Evolutionary conservation across 1,140 invertebrate genomes (phyloP).

Genomic region (Drosophila pallidifrons): DNA sequence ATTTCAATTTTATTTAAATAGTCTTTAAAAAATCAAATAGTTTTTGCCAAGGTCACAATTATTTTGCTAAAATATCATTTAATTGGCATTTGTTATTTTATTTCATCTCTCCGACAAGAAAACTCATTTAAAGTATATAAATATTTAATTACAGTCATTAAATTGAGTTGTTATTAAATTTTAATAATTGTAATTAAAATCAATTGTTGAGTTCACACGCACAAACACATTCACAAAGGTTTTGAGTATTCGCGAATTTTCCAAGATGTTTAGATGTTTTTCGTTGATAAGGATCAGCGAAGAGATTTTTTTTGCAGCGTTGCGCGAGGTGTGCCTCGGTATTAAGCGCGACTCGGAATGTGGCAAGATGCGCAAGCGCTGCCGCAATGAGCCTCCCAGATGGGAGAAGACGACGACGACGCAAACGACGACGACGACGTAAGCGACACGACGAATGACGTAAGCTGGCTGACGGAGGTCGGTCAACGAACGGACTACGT

Average conservation of each 20-base stretch:
- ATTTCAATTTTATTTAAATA: not conserved
- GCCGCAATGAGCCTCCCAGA: slow-evolving; percentile 58
- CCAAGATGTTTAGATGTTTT: slow-evolving; percentile 8
- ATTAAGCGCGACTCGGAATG: slow-evolving; percentile 79
- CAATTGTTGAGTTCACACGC: slow-evolving; percentile 15
- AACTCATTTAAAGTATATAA: not conserved
- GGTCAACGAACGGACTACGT: slow-evolving; percentile 75
- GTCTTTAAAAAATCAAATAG: not conserved
- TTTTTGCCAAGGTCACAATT: not conserved
- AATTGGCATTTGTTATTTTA: not conserved
- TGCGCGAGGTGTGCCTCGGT: slow-evolving; percentile 74
- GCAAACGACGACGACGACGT: slow-evolving; percentile 51
- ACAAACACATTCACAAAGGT: slow-evolving; percentile 19
- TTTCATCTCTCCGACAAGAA: not conserved
- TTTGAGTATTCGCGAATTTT: slow-evolving; percentile 22
- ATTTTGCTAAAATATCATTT: not conserved
- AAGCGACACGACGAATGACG: slow-evolving; percentile 23
- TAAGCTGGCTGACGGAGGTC: slow-evolving; percentile 41
- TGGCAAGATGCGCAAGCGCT: slow-evolving; percentile 67
- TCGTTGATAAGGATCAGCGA: slow-evolving; percentile 13
- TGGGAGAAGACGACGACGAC: slow-evolving; percentile 32
- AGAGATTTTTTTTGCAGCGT: slow-evolving; percentile 25
- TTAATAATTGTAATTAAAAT: slow-evolving; percentile 16
- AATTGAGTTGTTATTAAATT: not conserved
- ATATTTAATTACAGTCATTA: slow-evolving; percentile 2